Evolutionary conservation across 2,113 vertebrate genomes (phyloP).

Genomic region (Saimiri boliviensis): DNA sequence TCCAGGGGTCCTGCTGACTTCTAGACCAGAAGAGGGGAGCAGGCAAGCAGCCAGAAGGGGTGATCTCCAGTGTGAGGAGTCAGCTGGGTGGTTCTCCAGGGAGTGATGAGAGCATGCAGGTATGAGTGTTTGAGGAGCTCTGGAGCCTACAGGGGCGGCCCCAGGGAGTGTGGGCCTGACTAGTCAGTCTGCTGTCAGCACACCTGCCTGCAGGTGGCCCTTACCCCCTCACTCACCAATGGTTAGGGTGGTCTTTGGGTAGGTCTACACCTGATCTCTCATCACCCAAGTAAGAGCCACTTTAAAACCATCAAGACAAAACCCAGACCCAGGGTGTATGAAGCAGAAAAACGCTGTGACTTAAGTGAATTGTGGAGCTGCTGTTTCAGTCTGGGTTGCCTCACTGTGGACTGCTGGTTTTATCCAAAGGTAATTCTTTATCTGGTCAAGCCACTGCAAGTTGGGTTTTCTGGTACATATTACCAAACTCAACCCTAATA

Average conservation of each 20-base stretch:
- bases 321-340: neutral
- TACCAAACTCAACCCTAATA: neutral
- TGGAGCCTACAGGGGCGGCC: no score
- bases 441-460: neutral
- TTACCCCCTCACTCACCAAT: neutral
- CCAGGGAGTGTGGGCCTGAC: no score
- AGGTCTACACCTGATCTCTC: no score
- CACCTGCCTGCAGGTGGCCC: neutral
- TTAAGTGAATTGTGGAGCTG: neutral
- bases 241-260: neutral
- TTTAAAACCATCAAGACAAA: neutral
- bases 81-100: neutral
- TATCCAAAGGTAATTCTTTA: neutral
- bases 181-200: no score
- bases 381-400: neutral
- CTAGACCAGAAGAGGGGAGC: neutral
- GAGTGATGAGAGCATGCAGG: neutral
- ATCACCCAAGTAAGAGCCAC: neutral
- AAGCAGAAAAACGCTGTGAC: neutral
- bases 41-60: no score
- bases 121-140: no score
- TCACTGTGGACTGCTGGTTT: neutral
- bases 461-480: neutral
- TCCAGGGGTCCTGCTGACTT: rapidly evolving
- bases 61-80: neutral